Base-by-base conservation (phyloP, 2,888 invertebrate species). In the Apoderus coryli region DNA sequence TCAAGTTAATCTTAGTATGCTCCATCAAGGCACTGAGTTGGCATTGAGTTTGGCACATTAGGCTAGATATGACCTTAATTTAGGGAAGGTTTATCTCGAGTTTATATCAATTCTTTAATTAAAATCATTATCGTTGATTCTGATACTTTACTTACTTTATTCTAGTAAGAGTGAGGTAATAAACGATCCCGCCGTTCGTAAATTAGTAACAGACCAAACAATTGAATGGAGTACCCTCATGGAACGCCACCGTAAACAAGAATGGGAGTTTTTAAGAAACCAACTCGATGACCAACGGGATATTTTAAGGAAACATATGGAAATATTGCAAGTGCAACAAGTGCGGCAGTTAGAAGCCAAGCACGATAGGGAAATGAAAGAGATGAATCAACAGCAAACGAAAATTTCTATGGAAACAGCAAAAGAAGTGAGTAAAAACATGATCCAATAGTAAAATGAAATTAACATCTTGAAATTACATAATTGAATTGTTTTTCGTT, bases 391-490 rank as follows among this genome's bases (percentile, higher is more conserved):
- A 4, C 73, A 79, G 32, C 98, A 98, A 60, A 92, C 95, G 3
- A 93, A 92, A 63, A 76, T 85, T 47, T 93, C 93, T 28, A 89
- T 98, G 45, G 98, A 98, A 57, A 93, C 95, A 11, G 86, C 86
- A 53, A 88, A 88, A 61, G 89, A 88, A 54, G 92, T 98, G 25
- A 38, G 33, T 35, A n/a, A n/a, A n/a, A n/a, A n/a, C n/a, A n/a
- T n/a, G n/a, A n/a, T n/a, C n/a, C n/a, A n/a, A n/a, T n/a, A n/a
- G n/a, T n/a, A n/a, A n/a, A n/a, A n/a, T n/a, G n/a, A n/a, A n/a
- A n/a, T n/a, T n/a, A n/a, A n/a, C n/a, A n/a, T n/a, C n/a, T n/a
- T n/a, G n/a, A n/a, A n/a, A n/a, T n/a, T n/a, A n/a, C n/a, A n/a
- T n/a, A n/a, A n/a, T n/a, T n/a, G n/a, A n/a, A n/a, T n/a, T n/a